Conservation (phyloP, 2,888 invertebrate species). For the Conchocele bisecta region DNA sequence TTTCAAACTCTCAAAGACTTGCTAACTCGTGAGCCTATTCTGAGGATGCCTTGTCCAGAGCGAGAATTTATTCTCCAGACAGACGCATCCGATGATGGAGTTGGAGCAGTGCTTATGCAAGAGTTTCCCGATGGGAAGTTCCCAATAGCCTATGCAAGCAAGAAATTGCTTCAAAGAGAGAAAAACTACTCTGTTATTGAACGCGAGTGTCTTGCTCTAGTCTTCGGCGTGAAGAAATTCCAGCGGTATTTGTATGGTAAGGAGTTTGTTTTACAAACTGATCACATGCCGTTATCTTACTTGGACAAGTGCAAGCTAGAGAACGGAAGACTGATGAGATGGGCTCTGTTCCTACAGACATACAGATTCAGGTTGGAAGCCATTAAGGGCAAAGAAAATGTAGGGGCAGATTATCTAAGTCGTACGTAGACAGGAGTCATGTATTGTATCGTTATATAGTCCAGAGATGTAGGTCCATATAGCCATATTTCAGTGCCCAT, state of each 20-base stretch:
- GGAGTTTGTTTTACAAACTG: not conserved
- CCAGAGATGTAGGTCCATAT: too few relatives aligned
- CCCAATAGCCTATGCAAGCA: slow-evolving; percentile 65
- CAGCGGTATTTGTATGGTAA: slow-evolving; percentile 36
- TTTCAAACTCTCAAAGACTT: slow-evolving; percentile 36
- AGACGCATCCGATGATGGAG: slow-evolving; percentile 65
- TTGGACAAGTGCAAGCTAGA: not conserved
- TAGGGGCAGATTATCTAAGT: not conserved
- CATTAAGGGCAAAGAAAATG: slow-evolving; percentile 1
- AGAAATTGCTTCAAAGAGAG: slow-evolving; percentile 55
- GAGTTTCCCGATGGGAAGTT: slow-evolving; percentile 24
- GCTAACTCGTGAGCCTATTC: slow-evolving; percentile 35
- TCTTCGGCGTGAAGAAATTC: slow-evolving; percentile 45
- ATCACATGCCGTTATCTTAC: not conserved
- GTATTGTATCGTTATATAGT: too few relatives aligned
- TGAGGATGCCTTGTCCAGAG: slow-evolving; percentile 56
- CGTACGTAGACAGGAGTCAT: too few relatives aligned
- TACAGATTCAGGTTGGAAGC: not conserved
- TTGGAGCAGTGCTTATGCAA: slow-evolving; percentile 67
- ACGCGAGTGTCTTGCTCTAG: slow-evolving; percentile 58
- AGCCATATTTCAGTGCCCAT: too few relatives aligned
- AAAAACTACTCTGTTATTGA: slow-evolving; percentile 63
- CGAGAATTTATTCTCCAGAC: slow-evolving; percentile 51
- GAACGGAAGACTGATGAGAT: not conserved
- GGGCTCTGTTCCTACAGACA: not conserved